A percentile compares a stretch with the other conserved stretches of the same genome.
Evolutionary conservation across 2,888 invertebrate genomes (phyloP).

Genomic region (Nomada ferruginata): DNA sequence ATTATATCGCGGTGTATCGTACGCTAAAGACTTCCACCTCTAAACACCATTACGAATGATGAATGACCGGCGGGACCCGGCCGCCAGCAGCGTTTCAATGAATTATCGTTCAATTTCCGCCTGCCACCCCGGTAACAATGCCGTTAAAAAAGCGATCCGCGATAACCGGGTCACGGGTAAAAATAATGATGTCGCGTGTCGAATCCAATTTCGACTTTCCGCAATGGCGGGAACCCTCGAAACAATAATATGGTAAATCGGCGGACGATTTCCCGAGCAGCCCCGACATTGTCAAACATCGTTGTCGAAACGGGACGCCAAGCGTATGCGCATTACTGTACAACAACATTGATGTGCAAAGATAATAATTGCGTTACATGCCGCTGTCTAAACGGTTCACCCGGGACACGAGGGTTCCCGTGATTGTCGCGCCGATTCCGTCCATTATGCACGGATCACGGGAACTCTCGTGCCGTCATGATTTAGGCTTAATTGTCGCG

Average conservation of each 20-base stretch:
- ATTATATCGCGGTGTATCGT: slow-evolving; percentile 23
- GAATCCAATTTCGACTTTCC: too few species aligned
- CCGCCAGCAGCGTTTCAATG: slow-evolving; percentile 12
- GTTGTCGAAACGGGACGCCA: slow-evolving; percentile 26
- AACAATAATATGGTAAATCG: too few species aligned
- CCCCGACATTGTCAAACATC: slow-evolving; percentile 34
- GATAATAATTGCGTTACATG: slow-evolving; percentile 43
- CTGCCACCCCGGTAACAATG: slow-evolving; percentile 14
- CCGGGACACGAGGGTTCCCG: slow-evolving; percentile 35
- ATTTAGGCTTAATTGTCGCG: slow-evolving; percentile 35
- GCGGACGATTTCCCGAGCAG: slow-evolving; percentile 9
- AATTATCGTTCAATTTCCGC: slow-evolving; percentile 40
- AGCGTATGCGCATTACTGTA: background rate
- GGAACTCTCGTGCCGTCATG: slow-evolving; percentile 4
- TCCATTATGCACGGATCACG: slow-evolving; percentile 27
- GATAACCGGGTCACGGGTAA: slow-evolving; percentile 14
- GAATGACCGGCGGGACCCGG: slow-evolving; percentile 16
- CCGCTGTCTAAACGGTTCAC: slow-evolving; percentile 27
- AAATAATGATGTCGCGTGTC: slow-evolving; percentile 15
- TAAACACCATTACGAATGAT: slow-evolving; percentile 34
- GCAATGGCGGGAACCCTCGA: too few species aligned
- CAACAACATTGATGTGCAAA: slow-evolving; percentile 34
- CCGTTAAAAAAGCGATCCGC: background rate
- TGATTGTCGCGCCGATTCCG: slow-evolving; percentile 11
- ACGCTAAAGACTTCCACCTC: slow-evolving; percentile 22